Evolutionary conservation across 2,888 invertebrate genomes (phyloP), one percentile per base, ranked within the genome.

Genomic region (Chymomyza caudatula): DNA sequence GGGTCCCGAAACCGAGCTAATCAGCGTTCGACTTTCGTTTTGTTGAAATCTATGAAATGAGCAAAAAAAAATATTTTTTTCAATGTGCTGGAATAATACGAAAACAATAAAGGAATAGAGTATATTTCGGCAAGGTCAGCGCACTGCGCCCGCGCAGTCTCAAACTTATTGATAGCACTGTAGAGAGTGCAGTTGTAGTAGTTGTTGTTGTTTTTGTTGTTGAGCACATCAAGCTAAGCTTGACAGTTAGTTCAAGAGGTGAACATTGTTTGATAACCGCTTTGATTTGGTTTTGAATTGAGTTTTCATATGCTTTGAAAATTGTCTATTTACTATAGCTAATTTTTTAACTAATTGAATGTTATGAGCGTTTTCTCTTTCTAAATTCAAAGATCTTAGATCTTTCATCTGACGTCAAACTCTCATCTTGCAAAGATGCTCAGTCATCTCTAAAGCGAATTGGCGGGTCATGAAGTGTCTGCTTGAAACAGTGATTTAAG

Each of bases 201-300:
- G 11, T 11, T 37, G 0, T 11, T 37, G 8, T 37, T 37, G 11
- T 37, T 29, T 29, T 29, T 29, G 8, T 37, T 37, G 8, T 37
- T n/a, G n/a, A n/a, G n/a, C 29, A 37, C 8, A 37, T 37, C 29
- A 37, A 37, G 29, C 11, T 11, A 37, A 37, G 54, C 25, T 54
- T 54, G 54, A 54, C 54, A 29, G 15, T 17, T 11, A 54, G 54
- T 20, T 54, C 54, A 54, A 22, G 25, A 54, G 54, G 17, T 25
- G 29, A 54, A 15, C 15, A 0, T 11, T 11, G 54, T 4, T 29
- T 54, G 54, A 54, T 54, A 54, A 54, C 54, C 17, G 54, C 54
- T 54, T 54, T 54, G 13, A 37, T 23, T 22, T 37, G 29, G 54
- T 54, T 54, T 54, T 15, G 15, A 6, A 37, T 29, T 37, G 11